Evolutionary conservation across 2,113 vertebrate genomes (phyloP).

Genomic region (Xerus inauris): DNA sequence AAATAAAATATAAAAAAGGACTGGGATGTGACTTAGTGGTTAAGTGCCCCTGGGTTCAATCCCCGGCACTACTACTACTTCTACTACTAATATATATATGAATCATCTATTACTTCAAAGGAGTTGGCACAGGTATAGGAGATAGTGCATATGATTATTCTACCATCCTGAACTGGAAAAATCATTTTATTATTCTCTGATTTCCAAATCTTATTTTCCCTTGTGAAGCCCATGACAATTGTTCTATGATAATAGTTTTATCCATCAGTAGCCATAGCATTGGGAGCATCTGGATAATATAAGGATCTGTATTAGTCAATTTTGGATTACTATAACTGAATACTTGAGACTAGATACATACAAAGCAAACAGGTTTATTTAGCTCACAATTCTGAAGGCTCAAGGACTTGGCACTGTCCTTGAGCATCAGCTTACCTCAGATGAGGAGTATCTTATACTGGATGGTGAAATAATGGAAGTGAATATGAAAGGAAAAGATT

Average conservation of each 20-base stretch:
- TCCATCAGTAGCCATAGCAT: neutral
- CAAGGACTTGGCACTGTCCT: no score
- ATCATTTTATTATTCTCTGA: neutral
- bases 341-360: neutral
- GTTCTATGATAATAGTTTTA: neutral
- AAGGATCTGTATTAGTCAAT: no score
- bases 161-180: neutral
- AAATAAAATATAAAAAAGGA: no score
- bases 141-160: neutral
- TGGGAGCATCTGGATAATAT: constrained; percentile 2
- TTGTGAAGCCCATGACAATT: neutral
- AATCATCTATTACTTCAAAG: neutral
- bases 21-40: no score
- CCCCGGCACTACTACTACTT: no score
- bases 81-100: no score
- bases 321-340: neutral
- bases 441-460: neutral
- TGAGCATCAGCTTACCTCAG: neutral
- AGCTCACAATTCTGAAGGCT: neutral
- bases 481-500: neutral
- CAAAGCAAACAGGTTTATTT: neutral
- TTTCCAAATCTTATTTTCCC: neutral
- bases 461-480: no score
- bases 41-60: no score
- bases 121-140: neutral